phyloP scores from a whole-genome alignment of 2,888 invertebrate species.

The Sesia bembeciformis region DNA sequence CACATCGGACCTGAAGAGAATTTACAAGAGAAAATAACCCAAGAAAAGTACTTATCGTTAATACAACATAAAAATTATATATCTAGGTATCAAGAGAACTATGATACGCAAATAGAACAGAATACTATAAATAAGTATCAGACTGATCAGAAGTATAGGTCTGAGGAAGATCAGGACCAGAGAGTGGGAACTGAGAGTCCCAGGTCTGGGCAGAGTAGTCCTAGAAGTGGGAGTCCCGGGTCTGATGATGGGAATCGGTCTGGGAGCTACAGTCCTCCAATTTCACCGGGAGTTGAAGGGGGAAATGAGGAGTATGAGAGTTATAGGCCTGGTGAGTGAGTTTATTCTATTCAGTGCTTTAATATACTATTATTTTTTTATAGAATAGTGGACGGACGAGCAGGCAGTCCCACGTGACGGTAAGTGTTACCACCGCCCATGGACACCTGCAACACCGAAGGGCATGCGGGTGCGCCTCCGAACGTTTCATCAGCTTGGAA shows the following conservation, averaged over 20 bases:
- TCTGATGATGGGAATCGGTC: conserved; percentile 77
- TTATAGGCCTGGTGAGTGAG: conserved; percentile 56
- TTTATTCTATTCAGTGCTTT: not conserved
- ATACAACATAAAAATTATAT: conserved; percentile 62
- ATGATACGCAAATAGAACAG: conserved; percentile 60
- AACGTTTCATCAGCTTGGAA: no score
- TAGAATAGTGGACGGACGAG: no score
- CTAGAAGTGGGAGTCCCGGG: conserved; percentile 52
- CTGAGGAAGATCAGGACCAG: conserved; percentile 17
- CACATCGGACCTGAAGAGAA: conserved; percentile 41
- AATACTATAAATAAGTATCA: conserved; percentile 55
- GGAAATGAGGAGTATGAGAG: conserved; percentile 60
- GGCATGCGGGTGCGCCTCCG: no score
- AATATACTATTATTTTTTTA: no score
- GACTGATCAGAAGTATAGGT: conserved; percentile 8
- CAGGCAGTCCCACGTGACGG: no score
- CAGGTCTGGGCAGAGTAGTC: conserved; percentile 39
- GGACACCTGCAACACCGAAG: no score
- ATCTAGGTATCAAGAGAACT: conserved; percentile 54
- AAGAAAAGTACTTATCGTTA: conserved; percentile 51
- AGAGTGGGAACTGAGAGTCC: conserved; percentile 32
- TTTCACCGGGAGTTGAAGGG: conserved; percentile 89
- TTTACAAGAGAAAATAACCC: conserved; percentile 42
- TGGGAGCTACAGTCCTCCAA: conserved; percentile 86
- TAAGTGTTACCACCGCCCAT: no score